phyloP scores from a whole-genome alignment of 2,113 vertebrate species.

The Ceyx melanurus region DNA sequence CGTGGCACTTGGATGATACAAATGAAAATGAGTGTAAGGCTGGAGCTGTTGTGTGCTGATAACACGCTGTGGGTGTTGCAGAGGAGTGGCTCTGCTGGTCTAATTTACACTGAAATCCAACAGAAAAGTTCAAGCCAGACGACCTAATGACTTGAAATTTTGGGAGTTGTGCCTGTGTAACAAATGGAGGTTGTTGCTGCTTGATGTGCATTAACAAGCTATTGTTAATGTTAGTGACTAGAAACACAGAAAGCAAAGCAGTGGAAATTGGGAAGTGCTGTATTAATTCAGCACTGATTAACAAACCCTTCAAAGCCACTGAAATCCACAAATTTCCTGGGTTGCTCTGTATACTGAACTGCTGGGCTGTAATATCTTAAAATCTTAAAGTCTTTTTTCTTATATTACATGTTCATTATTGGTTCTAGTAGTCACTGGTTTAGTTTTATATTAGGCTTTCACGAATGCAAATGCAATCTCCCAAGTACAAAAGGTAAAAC shows the following conservation, averaged over 20 bases:
- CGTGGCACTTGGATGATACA: not conserved
- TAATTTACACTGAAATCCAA: not conserved
- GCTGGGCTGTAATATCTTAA: not conserved
- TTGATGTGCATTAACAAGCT: not conserved
- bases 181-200: not conserved
- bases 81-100: not conserved
- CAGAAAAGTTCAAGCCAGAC: not conserved
- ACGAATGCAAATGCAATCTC: not conserved
- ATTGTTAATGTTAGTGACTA: not conserved
- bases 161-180: not conserved
- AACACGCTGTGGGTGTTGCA: rapidly evolving
- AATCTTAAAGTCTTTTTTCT: not conserved
- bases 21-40: not conserved
- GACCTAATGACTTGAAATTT: slow-evolving; percentile 9
- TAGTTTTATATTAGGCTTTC: not conserved
- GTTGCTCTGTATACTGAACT: not conserved
- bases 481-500: not conserved
- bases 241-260: not conserved
- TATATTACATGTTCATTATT: not conserved
- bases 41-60: not conserved
- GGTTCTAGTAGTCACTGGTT: not conserved
- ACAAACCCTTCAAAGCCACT: not conserved
- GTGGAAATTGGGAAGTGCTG: not conserved
- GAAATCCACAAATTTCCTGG: not conserved
- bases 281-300: not conserved